Base-by-base conservation (phyloP, 2,888 invertebrate genomes). In the Amaurobius ferox region DNA sequence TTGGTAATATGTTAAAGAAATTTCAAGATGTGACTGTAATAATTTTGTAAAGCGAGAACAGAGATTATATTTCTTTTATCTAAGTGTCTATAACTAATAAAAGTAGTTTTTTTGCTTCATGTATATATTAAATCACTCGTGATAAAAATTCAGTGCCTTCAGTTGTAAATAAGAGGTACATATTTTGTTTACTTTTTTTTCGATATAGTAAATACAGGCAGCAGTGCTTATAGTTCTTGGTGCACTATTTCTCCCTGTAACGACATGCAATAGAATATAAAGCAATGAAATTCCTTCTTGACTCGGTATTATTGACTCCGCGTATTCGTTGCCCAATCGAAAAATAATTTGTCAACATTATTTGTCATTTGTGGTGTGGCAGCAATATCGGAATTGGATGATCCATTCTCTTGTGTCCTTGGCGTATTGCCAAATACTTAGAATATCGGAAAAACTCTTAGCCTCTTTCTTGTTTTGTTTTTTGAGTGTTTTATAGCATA, bases 331-430 rank as follows among this genome's bases (percentile, higher is more conserved):
- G 29, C 30, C 64, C 30, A 29, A 64, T 64, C 64, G 64, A 64
- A 64, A 64, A 64, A 64, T 64, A 64, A 30, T 64, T 64, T 64
- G 30, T 64, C 64, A 64, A 64, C 29, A 30, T 29, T 29, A 30
- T 64, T 64, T 64, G 64, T 64, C 64, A 64, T 64, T 64, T 64
- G 64, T 64, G 64, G 64, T 30, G 64, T 64, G 64, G 64, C 64
- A 64, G 29, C 64, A 30, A 30, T 64, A 64, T 64, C 64, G 64
- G 64, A 64, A 64, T 64, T 64, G 30, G 64, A 64, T 64, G 30
- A 30, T 30, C 29, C 64, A 30, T 64, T 64, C 64, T 30, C 64
- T 30, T 29, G 29, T 30, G 30, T 30, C 64, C 64, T 30, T 64
- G 64, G 64, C 64, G 29, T 29, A 29, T 7, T 64, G 29, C 64